Percentiles rank a stretch among this genome's conserved stretches.
Evolutionary conservation across 2,113 vertebrate genomes (phyloP).

Genomic region (Galeopterus variegatus): DNA sequence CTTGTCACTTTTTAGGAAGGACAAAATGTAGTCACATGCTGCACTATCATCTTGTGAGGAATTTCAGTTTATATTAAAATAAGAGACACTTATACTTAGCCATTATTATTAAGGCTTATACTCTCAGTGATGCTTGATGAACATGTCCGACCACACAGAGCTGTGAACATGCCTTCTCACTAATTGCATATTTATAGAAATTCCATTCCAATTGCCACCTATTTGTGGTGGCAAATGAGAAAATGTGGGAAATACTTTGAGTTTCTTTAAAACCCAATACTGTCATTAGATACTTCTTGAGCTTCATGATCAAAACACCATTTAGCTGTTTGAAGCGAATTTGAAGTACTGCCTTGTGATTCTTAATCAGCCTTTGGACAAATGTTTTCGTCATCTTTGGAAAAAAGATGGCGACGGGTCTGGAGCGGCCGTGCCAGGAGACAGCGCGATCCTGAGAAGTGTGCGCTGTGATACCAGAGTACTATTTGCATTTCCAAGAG

Average conservation of each 20-base stretch:
- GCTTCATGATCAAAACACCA: no score
- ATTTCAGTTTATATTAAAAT: neutral
- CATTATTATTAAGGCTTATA: neutral
- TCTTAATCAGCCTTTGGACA: conserved; percentile 90
- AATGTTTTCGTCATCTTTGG: conserved; percentile 88
- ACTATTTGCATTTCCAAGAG: no score
- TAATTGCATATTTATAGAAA: neutral
- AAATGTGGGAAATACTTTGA: neutral
- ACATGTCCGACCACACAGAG: neutral
- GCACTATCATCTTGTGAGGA: neutral
- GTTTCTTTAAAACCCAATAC: neutral
- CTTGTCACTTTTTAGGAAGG: neutral
- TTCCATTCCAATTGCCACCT: neutral
- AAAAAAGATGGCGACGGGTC: no score
- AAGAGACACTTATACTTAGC: neutral
- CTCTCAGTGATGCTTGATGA: neutral
- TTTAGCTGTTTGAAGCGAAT: no score
- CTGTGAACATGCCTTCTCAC: neutral
- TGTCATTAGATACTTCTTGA: no score
- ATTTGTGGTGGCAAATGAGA: neutral
- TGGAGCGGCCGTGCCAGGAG: no score
- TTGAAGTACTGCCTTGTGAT: conserved; percentile 90
- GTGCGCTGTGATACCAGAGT: no score
- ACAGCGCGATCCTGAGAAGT: no score
- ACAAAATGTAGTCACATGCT: neutral